Evolutionary conservation across 2,113 vertebrate species (phyloP).

Genomic region (Tenebrosternarchus preto): DNA sequence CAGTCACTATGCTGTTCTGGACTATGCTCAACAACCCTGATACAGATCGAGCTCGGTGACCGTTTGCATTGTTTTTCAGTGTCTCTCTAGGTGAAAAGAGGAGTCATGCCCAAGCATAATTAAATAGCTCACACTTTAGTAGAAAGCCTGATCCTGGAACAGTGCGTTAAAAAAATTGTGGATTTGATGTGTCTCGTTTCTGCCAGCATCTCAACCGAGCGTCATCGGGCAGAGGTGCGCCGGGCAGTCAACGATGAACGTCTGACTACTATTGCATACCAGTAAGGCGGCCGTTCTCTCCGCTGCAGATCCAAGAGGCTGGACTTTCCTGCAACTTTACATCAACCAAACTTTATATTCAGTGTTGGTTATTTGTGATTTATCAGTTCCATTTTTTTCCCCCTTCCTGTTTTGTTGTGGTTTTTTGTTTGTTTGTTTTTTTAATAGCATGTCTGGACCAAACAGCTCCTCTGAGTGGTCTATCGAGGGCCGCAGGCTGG

Average conservation of each 20-base stretch:
- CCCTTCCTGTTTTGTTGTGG: background rate
- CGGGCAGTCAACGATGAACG: constrained; percentile 97
- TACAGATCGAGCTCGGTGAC: no score
- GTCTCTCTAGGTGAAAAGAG: no score
- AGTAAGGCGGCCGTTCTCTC: constrained; percentile 76
- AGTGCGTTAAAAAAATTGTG: background rate
- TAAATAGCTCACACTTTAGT: background rate
- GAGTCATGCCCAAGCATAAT: background rate
- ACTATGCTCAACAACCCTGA: no score
- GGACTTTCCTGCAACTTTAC: background rate
- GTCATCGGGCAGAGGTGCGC: constrained; percentile 96
- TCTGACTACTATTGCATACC: constrained; percentile 94
- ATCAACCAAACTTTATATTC: no score
- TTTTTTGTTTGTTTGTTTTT: no score
- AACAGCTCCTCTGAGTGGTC: constrained; percentile 98
- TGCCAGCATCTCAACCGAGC: constrained; percentile 92
- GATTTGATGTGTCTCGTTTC: background rate
- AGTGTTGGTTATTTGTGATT: background rate
- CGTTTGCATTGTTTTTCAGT: no score
- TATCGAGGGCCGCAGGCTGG: constrained; percentile 93
- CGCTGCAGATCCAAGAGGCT: background rate
- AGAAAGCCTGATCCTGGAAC: no score
- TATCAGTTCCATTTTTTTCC: background rate
- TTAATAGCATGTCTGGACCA: constrained; percentile 92
- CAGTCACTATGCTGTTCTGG: no score